Base-by-base conservation (phyloP, 2,888 invertebrate species). In the Trypoxylon attenuatum region DNA sequence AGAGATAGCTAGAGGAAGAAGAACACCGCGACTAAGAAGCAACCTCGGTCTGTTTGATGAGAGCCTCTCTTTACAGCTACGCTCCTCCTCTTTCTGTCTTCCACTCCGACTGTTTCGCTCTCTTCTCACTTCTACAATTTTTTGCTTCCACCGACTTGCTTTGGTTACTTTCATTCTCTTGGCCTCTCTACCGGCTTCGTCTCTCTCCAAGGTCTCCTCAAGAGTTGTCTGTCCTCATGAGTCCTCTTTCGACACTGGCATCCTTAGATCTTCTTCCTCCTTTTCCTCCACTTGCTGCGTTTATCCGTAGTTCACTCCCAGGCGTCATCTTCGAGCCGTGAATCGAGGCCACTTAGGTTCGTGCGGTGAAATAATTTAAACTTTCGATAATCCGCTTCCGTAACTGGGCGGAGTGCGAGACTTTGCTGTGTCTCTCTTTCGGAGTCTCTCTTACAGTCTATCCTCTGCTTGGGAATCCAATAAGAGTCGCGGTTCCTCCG, bases 351-450 rank as follows among this genome's bases (percentile, higher is more conserved):
- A 55, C n/a, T n/a, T n/a, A 63, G 51, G 65, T 62, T 10, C 54
- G 61, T 58, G 64, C 73, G 51, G 62, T 25, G 66, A 69, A 76
- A 78, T 78, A 74, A 78, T 78, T 76, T 66, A 73, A 69, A 74
- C 69, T 76, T 77, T 77, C 77, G 77, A 76, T 77, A 76, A 77
- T 73, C 74, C 74, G 62, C 69, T 60, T 68, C 69, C 70, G 77
- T 69, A 74, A 69, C 70, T 60, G 77, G 68, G 72, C 47, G 69
- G 50, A 43, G 59, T 33, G 60, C 57, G 57, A 73, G 53, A 61
- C n/a, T n/a, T n/a, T n/a, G n/a, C n/a, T n/a, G n/a, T n/a, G n/a
- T n/a, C n/a, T n/a, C n/a, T n/a, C n/a, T n/a, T n/a, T n/a, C n/a
- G n/a, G n/a, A n/a, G n/a, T n/a, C n/a, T n/a, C n/a, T n/a, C n/a